A percentile compares a stretch with the other conserved stretches of the same genome.
Conservation (phyloP, 2,113 vertebrate species). For the Engystomops pustulosus region DNA sequence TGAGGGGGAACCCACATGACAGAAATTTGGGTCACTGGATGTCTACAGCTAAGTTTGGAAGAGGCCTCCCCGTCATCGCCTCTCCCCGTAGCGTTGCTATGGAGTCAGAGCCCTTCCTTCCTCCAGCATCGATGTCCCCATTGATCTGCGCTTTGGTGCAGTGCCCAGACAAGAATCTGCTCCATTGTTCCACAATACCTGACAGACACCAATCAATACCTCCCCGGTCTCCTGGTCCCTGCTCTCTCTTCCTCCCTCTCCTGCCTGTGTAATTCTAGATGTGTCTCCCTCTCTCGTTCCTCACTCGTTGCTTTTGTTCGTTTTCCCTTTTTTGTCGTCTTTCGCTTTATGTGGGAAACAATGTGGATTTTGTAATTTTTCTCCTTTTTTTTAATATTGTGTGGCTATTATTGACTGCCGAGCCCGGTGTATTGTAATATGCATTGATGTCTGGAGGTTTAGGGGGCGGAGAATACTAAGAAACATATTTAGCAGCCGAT, state of each 20-base stretch:
- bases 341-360: constrained; percentile 25
- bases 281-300: constrained; percentile 5
- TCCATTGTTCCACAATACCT: constrained; percentile 63
- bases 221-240: constrained; percentile 33
- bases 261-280: constrained; percentile 57
- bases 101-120: constrained; percentile 62
- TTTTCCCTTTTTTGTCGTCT: constrained; percentile 15
- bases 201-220: constrained; percentile 65
- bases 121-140: constrained; percentile 62
- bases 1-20: constrained; percentile 23
- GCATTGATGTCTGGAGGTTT: neutral
- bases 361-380: neutral
- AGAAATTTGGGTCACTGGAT: constrained; percentile 52
- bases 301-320: constrained; percentile 5
- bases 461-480: neutral
- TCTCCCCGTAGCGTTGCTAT: constrained; percentile 62
- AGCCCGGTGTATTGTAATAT: constrained; percentile 3
- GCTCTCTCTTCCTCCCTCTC: constrained; percentile 41
- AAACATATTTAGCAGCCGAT: constrained; percentile 29
- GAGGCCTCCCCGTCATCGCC: constrained; percentile 28
- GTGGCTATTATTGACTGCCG: neutral
- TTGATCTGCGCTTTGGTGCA: constrained; percentile 64
- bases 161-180: constrained; percentile 62
- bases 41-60: constrained; percentile 30
- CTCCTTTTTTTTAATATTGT: neutral